phyloP scores from a whole-genome alignment of 2,113 vertebrate species.

The Cichladusa arquata region DNA sequence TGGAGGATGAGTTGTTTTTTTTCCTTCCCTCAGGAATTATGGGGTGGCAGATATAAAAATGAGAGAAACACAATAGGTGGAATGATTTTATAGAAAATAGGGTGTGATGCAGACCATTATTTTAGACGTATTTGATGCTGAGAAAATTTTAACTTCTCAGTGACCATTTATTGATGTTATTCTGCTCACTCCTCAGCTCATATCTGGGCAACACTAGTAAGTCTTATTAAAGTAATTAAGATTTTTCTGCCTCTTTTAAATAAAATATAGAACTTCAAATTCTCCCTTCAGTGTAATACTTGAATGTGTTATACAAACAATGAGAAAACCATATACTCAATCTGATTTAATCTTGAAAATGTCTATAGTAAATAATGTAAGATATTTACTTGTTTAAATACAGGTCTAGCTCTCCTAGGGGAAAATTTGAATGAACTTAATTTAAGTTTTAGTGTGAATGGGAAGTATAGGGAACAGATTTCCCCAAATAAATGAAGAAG shows the following conservation, averaged over 20 bases:
- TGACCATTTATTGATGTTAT: background rate
- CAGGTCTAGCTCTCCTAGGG: background rate
- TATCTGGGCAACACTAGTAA: background rate
- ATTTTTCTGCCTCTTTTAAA: background rate
- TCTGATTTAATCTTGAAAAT: background rate
- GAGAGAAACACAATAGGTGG: background rate
- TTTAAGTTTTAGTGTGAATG: background rate
- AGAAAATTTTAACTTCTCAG: background rate
- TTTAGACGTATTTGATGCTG: background rate
- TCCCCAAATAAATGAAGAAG: background rate
- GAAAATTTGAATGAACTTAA: background rate
- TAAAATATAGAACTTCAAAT: background rate
- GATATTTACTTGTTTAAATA: background rate
- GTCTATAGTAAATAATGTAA: background rate
- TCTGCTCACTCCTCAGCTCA: accelerated
- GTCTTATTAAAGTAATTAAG: background rate
- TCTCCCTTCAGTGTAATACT: background rate
- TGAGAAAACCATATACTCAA: background rate
- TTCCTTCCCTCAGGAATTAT: background rate
- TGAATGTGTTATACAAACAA: background rate
- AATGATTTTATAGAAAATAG: background rate
- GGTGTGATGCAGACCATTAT: background rate
- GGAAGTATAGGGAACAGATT: background rate
- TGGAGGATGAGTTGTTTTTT: background rate
- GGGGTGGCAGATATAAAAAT: background rate